Percentiles rank a stretch among this genome's conserved stretches.
Conservation (phyloP, 2,888 invertebrate genomes). For the Eucera pruinosa region DNA sequence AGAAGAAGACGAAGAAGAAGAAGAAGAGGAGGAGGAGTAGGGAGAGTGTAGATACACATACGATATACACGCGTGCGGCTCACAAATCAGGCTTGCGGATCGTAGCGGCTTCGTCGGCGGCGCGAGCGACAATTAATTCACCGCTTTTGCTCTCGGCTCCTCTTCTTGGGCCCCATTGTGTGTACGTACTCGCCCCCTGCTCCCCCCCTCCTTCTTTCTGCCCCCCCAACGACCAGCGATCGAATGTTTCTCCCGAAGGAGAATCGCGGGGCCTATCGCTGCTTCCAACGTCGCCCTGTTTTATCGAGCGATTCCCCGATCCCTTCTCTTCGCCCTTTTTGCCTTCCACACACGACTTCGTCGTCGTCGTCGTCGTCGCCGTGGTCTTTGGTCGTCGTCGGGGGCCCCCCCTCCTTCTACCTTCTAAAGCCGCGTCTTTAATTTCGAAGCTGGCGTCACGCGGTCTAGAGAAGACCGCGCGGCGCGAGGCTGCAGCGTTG, state of each 20-base stretch:
- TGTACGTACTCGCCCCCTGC: slow-evolving; percentile 52
- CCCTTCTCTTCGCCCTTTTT: slow-evolving; percentile 68
- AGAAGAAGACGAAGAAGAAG: too few species aligned
- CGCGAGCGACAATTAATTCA: slow-evolving; percentile 83
- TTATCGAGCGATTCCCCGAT: slow-evolving; percentile 69
- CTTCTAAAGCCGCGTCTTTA: slow-evolving; percentile 65
- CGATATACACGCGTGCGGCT: slow-evolving; percentile 77
- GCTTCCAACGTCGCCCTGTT: slow-evolving; percentile 64
- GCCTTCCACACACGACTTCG: slow-evolving; percentile 53
- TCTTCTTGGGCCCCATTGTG: slow-evolving; percentile 60
- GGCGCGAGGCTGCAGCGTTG: slow-evolving; percentile 44
- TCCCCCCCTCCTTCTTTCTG: too few species aligned
- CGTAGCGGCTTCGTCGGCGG: slow-evolving; percentile 75
- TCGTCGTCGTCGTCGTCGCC: too few species aligned
- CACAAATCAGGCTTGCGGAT: slow-evolving; percentile 78
- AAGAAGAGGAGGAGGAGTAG: too few species aligned
- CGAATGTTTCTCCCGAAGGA: slow-evolving; percentile 56
- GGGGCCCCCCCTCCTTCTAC: slow-evolving; percentile 30
- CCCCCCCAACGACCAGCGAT: too few species aligned
- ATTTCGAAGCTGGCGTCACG: slow-evolving; percentile 77
- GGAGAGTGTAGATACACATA: slow-evolving; percentile 49
- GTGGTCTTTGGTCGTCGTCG: slow-evolving; percentile 53
- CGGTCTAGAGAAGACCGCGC: slow-evolving; percentile 70
- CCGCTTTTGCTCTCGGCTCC: slow-evolving; percentile 77
- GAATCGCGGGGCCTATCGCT: slow-evolving; percentile 53